Evolutionary conservation across 2,113 vertebrate genomes (phyloP).

Genomic region (Dromaius novaehollandiae): DNA sequence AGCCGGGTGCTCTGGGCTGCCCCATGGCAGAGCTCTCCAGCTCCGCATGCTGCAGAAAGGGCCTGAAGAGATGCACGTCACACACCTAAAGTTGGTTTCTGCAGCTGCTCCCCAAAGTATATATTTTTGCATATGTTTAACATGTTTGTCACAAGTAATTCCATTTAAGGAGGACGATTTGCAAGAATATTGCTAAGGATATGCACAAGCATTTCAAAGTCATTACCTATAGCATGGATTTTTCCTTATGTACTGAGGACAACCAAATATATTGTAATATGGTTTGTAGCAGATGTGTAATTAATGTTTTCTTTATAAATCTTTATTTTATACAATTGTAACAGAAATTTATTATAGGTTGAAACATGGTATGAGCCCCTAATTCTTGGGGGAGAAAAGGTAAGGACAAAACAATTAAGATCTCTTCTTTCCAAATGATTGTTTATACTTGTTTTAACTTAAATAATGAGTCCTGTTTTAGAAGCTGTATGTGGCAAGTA

Average conservation of each 20-base stretch:
- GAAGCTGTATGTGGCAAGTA: background rate
- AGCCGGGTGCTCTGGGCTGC: background rate
- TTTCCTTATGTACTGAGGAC: background rate
- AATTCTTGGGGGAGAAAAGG: background rate
- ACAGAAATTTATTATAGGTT: background rate
- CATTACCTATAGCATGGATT: background rate
- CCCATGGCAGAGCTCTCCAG: background rate
- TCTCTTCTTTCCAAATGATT: background rate
- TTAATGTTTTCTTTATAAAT: background rate
- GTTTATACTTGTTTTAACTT: background rate
- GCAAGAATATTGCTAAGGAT: background rate
- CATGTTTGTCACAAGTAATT: background rate
- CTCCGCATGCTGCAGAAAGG: background rate
- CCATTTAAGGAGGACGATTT: background rate
- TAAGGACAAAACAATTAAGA: background rate
- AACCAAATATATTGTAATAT: background rate
- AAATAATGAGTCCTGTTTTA: background rate
- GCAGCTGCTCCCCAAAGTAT: background rate
- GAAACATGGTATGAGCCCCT: background rate
- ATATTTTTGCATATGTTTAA: background rate
- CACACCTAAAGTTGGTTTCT: background rate
- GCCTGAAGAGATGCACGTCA: background rate
- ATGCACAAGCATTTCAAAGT: background rate
- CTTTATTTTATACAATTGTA: background rate
- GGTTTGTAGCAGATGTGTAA: background rate